Conservation (phyloP, 2,113 vertebrate genomes). For the Cricetomys ansorgei region DNA sequence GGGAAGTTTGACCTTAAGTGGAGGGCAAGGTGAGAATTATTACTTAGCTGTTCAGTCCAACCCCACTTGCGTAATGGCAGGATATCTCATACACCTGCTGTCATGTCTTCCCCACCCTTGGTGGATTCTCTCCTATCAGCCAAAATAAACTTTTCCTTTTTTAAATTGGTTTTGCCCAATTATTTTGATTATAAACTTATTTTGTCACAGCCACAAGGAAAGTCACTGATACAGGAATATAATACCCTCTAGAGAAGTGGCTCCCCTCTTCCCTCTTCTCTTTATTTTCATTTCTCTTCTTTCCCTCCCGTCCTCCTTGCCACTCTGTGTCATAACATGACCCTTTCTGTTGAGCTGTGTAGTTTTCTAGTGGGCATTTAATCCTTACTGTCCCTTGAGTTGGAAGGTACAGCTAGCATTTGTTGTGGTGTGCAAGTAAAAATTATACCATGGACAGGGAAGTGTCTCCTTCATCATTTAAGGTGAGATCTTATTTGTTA, state of each 20-base stretch:
- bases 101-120: neutral
- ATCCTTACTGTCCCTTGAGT: neutral
- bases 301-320: neutral
- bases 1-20: slow-evolving; percentile 17
- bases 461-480: neutral
- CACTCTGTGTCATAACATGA: neutral
- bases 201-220: neutral
- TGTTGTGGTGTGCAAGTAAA: neutral
- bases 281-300: neutral
- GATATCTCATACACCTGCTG: neutral
- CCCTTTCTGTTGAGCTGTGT: neutral
- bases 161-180: neutral
- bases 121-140: neutral
- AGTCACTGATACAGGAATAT: neutral
- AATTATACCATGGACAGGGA: neutral
- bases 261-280: no score
- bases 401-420: neutral
- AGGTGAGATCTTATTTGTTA: neutral
- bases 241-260: neutral
- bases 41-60: neutral
- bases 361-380: neutral
- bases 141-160: neutral
- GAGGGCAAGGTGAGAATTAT: neutral
- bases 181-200: no score
- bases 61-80: neutral